Base-by-base conservation (phyloP, 2,888 invertebrate genomes). In the Acanthacorydalis orientalis region DNA sequence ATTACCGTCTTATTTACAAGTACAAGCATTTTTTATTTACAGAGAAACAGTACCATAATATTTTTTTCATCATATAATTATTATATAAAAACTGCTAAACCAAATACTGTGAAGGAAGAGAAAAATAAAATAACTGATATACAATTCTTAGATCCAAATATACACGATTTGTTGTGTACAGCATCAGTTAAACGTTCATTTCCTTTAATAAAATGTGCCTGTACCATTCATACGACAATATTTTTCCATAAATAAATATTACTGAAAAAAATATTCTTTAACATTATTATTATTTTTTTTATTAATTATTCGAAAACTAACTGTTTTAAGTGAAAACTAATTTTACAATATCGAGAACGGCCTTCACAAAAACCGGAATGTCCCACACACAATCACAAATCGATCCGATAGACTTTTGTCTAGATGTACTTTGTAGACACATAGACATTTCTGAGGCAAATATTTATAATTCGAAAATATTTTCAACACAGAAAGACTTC, bases 241-340 rank as follows among this genome's bases (percentile, higher is more conserved):
- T 53, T 53, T 52, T 46, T 52, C 53, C 54, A 56, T 56, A 57
- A 57, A 58, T 59, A 58, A 58, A 57, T 58, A 58, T 53, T 55
- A 53, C 54, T 56, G 45, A 45, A 45, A 45, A 31, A 45, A 35
- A 15, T 31, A 45, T 37, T 45, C 37, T 45, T 45, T 37, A 23
- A 45, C 31, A 35, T 34, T 45, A 37, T 45, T 35, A 31, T 43
- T n/a, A n/a, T n/a, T n/a, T n/a, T 43, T 14, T 31, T n/a, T 42
- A 23, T 23, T 23, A 23, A 23, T 45, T 43, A 43, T 43, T 43
- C 43, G 43, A 43, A 43, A 43, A 43, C 43, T 43, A 43, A 43
- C 23, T 43, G 43, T 43, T 43, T 31, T 31, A 43, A 43, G 39
- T 31, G 43, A 43, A 31, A 43, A 43, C 43, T 43, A 43, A 43